Evolutionary conservation across 2,888 invertebrate genomes (phyloP).

Genomic region (Cosmia trapezina): DNA sequence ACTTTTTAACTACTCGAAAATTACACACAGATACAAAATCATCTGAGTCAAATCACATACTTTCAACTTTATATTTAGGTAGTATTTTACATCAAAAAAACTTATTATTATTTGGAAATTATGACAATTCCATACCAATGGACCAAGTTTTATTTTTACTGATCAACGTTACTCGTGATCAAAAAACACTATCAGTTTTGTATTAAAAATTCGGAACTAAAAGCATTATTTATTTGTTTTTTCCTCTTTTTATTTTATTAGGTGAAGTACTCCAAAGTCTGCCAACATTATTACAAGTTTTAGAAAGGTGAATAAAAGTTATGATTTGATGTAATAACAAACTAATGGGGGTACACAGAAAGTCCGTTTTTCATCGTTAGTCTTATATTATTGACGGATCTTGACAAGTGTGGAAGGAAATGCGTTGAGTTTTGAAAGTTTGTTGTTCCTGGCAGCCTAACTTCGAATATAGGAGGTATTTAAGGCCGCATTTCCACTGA

Average conservation of each 20-base stretch:
- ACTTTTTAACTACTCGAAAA: no score
- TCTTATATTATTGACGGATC: conserved; percentile 15
- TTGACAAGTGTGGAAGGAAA: conserved; percentile 37
- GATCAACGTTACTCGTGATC: neutral
- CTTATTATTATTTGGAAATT: no score
- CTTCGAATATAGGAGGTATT: neutral
- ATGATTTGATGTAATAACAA: conserved; percentile 45
- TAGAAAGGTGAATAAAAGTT: conserved; percentile 43
- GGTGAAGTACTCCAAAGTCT: conserved; percentile 25
- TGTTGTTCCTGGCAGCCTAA: neutral
- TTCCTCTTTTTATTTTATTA: neutral
- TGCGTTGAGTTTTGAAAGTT: conserved; percentile 20
- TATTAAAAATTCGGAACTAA: neutral
- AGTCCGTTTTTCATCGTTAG: conserved; percentile 59
- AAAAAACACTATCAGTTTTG: neutral
- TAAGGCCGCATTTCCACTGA: no score
- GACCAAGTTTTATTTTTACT: neutral
- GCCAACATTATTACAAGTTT: conserved; percentile 39
- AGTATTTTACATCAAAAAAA: no score
- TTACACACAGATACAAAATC: no score
- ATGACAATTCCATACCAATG: no score
- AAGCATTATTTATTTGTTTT: conserved; percentile 12
- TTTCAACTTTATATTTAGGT: no score
- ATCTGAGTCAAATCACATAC: no score
- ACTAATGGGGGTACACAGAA: conserved; percentile 46